A percentile compares a stretch with the other conserved stretches of the same genome.
phyloP scores from a whole-genome alignment of 1,140 invertebrate genomes.

The Zaprionus nigranus region DNA sequence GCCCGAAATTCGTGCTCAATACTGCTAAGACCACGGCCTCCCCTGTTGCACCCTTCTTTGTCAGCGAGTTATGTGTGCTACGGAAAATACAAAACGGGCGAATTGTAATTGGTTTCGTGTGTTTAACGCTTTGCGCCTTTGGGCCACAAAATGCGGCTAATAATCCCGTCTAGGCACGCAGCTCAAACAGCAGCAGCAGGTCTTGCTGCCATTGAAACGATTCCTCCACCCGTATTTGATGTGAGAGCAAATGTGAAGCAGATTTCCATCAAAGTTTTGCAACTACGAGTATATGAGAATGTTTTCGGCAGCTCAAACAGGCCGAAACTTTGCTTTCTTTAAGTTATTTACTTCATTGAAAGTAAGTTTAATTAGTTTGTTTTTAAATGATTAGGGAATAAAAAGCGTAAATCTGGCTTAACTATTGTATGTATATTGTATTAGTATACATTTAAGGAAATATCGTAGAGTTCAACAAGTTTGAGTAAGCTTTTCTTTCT shows the following conservation, averaged over 20 bases:
- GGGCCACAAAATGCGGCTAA: conserved; percentile 52
- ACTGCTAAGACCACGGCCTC: not conserved
- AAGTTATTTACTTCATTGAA: not conserved
- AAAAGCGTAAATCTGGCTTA: not conserved
- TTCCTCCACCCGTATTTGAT: not conserved
- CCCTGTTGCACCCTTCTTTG: not conserved
- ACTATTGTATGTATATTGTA: not conserved
- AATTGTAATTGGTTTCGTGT: conserved; percentile 80
- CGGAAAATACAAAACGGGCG: conserved; percentile 34
- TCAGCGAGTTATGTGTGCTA: conserved; percentile 24
- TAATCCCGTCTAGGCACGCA: conserved; percentile 70
- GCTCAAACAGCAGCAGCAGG: conserved; percentile 35
- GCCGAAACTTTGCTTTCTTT: not conserved
- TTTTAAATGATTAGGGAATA: not conserved
- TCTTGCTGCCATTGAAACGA: not conserved
- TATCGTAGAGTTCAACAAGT: too few species aligned
- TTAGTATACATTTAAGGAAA: not conserved
- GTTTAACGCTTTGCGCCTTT: conserved; percentile 71
- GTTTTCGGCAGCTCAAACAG: not conserved
- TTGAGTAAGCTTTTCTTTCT: too few species aligned
- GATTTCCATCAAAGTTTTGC: conserved; percentile 11
- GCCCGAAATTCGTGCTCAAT: not conserved
- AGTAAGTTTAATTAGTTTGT: conserved; percentile 1
- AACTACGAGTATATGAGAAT: not conserved
- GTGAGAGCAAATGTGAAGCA: conserved; percentile 4